phyloP scores from a whole-genome alignment of 2,888 invertebrate genomes.

The Drosophila pseudotalamancana region DNA sequence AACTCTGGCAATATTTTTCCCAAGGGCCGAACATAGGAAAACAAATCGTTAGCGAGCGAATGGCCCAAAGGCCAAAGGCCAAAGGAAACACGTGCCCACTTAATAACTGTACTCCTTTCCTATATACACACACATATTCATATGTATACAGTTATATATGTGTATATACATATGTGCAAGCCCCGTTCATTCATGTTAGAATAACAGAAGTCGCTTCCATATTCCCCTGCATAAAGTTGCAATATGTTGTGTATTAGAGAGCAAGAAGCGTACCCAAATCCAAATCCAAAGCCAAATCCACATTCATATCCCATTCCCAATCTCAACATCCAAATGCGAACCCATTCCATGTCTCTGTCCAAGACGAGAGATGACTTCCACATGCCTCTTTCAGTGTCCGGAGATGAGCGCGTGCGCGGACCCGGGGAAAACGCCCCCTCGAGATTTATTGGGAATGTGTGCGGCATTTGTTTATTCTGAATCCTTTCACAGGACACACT shows the following conservation, averaged over 20 bases:
- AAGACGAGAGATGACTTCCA: slow-evolving; percentile 3
- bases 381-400: slow-evolving; percentile 25
- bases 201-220: slow-evolving; percentile 47
- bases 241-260: slow-evolving; percentile 79
- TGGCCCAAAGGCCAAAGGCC: background rate
- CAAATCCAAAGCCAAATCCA: slow-evolving; percentile 16
- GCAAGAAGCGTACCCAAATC: background rate
- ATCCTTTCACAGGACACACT: slow-evolving; percentile 62
- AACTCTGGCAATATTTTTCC: slow-evolving; percentile 42
- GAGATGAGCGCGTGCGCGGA: slow-evolving; percentile 53
- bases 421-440: slow-evolving; percentile 73
- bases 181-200: slow-evolving; percentile 51
- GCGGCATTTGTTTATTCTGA: slow-evolving; percentile 66
- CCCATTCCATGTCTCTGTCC: too few relatives aligned
- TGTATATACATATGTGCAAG: too few relatives aligned
- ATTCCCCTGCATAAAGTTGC: slow-evolving; percentile 65
- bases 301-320: too few relatives aligned
- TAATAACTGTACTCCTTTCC: slow-evolving; percentile 43
- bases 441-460: slow-evolving; percentile 75
- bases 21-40: slow-evolving; percentile 57
- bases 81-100: slow-evolving; percentile 72
- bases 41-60: slow-evolving; percentile 59
- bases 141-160: too few relatives aligned
- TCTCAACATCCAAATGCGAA: too few relatives aligned
- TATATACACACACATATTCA: too few relatives aligned